Evolutionary conservation across 2,797 vertebrate species (phyloP).

Genomic region (Enteromius anoplus): DNA sequence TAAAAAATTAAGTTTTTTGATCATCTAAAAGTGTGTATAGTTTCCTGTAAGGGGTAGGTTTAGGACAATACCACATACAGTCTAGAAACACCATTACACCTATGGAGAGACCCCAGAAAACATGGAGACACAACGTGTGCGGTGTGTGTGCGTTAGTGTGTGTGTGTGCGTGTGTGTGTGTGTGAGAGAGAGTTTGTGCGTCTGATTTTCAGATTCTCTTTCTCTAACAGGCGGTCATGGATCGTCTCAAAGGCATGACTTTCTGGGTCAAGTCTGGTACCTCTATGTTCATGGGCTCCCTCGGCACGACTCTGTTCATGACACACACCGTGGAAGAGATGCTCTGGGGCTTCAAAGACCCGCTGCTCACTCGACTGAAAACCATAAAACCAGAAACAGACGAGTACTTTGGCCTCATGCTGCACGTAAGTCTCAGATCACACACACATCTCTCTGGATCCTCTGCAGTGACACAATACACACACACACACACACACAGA

Average conservation of each 20-base stretch:
- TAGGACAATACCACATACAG: too few relatives aligned
- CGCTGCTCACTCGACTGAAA: conserved; percentile 63
- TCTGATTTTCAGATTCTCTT: neutral
- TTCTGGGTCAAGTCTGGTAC: conserved; percentile 40
- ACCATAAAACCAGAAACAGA: conserved; percentile 60
- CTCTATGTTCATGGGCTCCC: conserved; percentile 58
- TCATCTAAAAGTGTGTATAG: too few relatives aligned
- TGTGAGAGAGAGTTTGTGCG: too few relatives aligned
- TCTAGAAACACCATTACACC: too few relatives aligned
- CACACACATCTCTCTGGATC: neutral
- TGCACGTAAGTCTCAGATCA: conserved; percentile 68
- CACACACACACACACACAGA: neutral
- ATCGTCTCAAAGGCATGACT: conserved; percentile 61
- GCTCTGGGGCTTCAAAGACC: conserved; percentile 80
- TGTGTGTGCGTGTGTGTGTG: too few relatives aligned
- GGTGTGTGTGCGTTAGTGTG: conserved; percentile 57
- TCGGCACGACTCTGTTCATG: conserved; percentile 60
- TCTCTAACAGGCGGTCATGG: conserved; percentile 75
- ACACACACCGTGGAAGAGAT: conserved; percentile 76
- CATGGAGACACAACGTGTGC: conserved; percentile 55
- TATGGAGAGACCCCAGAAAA: too few relatives aligned
- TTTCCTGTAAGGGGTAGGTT: too few relatives aligned
- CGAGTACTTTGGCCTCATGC: conserved; percentile 77
- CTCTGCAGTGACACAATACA: neutral
- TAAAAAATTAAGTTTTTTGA: too few relatives aligned